Percentiles rank a stretch among this genome's conserved stretches.
Conservation (phyloP, 2,888 invertebrate genomes). For the Nomada lathburiana region DNA sequence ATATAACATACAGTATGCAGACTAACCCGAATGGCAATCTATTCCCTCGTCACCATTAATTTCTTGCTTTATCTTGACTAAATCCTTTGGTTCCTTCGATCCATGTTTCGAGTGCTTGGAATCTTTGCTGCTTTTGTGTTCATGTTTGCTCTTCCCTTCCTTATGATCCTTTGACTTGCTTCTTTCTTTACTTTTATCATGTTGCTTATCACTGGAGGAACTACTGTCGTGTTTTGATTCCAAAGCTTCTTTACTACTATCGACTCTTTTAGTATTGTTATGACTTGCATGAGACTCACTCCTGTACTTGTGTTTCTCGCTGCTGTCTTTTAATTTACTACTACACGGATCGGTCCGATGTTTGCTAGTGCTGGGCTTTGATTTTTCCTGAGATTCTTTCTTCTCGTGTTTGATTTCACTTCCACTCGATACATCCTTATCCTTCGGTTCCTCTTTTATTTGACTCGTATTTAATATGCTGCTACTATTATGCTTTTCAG, state of each 20-base stretch:
- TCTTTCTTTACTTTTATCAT: conserved; percentile 71
- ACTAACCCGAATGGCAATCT: conserved; percentile 88
- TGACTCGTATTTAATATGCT: conserved; percentile 36
- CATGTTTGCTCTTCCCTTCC: conserved; percentile 65
- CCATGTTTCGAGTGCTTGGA: conserved; percentile 61
- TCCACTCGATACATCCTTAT: conserved; percentile 46
- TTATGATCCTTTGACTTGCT: conserved; percentile 63
- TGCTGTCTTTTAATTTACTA: conserved; percentile 62
- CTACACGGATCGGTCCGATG: conserved; percentile 51
- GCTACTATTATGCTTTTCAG: conserved; percentile 50
- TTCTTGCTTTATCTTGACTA: conserved; percentile 82
- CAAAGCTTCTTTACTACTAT: conserved; percentile 72
- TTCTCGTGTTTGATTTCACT: conserved; percentile 65
- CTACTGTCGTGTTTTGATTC: conserved; percentile 74
- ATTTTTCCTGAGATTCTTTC: conserved; percentile 61
- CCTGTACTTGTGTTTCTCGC: conserved; percentile 73
- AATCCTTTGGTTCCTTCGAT: conserved; percentile 73
- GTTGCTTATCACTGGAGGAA: conserved; percentile 78
- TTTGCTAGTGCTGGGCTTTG: conserved; percentile 64
- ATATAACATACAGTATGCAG: conserved; percentile 15
- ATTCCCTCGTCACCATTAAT: conserved; percentile 88
- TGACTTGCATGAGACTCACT: conserved; percentile 65
- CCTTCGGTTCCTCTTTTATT: conserved; percentile 58
- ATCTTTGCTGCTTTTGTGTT: conserved; percentile 60
- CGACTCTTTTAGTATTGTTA: conserved; percentile 69